Conservation (phyloP, 2,113 vertebrate species). For the Rattus rattus region DNA sequence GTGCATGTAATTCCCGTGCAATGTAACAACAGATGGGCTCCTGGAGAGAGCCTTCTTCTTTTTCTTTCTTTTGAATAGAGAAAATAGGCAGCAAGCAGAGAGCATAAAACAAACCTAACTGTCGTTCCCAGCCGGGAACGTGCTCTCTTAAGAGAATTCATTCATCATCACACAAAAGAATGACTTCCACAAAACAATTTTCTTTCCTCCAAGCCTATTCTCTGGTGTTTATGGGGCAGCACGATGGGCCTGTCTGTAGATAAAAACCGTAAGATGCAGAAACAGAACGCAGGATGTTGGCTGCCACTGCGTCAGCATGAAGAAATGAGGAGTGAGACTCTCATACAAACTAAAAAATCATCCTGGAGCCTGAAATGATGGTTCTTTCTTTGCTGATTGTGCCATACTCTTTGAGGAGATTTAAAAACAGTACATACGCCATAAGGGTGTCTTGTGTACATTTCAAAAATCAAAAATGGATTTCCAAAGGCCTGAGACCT, state of each 20-base stretch:
- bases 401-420: background rate
- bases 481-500: background rate
- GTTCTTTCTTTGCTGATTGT: background rate
- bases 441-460: background rate
- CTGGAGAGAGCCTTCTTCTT: background rate
- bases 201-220: background rate
- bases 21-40: slow-evolving; percentile 51
- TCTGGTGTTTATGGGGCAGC: background rate
- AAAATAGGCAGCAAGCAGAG: slow-evolving; percentile 38
- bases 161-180: background rate
- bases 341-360: background rate
- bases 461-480: slow-evolving; percentile 42
- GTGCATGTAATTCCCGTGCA: slow-evolving; percentile 52
- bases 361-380: background rate
- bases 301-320: background rate
- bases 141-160: slow-evolving; percentile 18
- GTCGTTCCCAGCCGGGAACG: background rate
- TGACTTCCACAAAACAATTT: background rate
- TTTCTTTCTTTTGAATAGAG: slow-evolving; percentile 23
- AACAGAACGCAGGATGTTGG: background rate
- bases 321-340: background rate
- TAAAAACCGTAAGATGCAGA: background rate
- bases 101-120: slow-evolving; percentile 47
- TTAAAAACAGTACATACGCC: background rate
- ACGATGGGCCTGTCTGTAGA: background rate